Evolutionary conservation across 2,113 vertebrate species (phyloP).

Genomic region (Mustelus asterias): DNA sequence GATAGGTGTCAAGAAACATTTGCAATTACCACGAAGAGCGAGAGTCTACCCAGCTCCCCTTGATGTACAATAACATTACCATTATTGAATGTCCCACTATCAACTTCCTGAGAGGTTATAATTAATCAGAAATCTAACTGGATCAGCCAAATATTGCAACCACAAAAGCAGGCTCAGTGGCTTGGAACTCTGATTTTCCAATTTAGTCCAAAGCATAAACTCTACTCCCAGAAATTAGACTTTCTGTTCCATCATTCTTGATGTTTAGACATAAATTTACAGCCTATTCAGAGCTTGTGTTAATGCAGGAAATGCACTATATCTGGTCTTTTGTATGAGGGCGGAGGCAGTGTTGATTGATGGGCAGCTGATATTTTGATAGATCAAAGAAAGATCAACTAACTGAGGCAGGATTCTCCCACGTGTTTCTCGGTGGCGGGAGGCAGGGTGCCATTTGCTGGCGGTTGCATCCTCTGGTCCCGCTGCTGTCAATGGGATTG

Average conservation of each 20-base stretch:
- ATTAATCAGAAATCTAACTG: background rate
- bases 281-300: background rate
- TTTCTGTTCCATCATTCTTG: background rate
- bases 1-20: background rate
- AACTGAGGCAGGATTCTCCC: background rate
- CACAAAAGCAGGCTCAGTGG: too few relatives aligned
- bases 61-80: background rate
- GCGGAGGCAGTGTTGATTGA: background rate
- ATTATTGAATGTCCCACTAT: background rate
- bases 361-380: background rate
- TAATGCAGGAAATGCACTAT: background rate
- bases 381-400: background rate
- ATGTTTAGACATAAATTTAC: background rate
- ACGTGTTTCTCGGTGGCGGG: too few relatives aligned
- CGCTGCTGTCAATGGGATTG: too few relatives aligned
- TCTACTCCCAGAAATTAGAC: background rate
- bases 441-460: too few relatives aligned
- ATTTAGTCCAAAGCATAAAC: background rate
- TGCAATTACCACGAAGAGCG: background rate
- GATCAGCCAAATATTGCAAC: background rate
- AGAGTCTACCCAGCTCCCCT: background rate
- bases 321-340: background rate
- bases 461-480: too few relatives aligned
- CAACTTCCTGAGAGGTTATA: background rate
- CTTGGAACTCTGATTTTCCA: too few relatives aligned